Conservation (phyloP, 2,113 vertebrate species). For the Cyanoderma ruficeps region DNA sequence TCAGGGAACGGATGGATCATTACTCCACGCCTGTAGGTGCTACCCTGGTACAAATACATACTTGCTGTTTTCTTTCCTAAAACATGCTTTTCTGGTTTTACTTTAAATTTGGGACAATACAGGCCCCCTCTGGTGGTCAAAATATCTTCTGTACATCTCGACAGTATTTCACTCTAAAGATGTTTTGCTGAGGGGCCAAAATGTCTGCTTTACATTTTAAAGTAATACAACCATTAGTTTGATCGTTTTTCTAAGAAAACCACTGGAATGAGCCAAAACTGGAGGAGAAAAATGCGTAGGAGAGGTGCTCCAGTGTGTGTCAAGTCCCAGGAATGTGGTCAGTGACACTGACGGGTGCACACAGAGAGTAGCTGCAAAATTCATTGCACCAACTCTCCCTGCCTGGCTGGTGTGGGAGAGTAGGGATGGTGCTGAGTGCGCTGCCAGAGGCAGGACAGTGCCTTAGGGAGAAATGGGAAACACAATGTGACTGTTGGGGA, state of each 20-base stretch:
- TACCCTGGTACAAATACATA: not conserved
- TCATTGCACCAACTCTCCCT: not conserved
- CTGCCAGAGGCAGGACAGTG: not conserved
- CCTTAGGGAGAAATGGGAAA: not conserved
- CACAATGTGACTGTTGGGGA: not conserved
- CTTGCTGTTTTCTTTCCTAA: not conserved
- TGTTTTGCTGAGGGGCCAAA: not conserved
- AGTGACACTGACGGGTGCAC: not conserved
- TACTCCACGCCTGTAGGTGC: not conserved
- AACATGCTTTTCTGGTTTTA: not conserved
- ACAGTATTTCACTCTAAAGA: not conserved
- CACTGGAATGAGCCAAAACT: not conserved
- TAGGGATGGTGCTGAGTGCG: fast-evolving
- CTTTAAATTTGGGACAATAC: not conserved
- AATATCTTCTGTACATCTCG: not conserved
- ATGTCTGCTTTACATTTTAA: not conserved
- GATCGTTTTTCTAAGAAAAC: slow-evolving; percentile 42
- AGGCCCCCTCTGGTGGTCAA: slow-evolving; percentile 45
- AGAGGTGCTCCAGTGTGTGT: slow-evolving; percentile 13
- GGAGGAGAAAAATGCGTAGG: not conserved
- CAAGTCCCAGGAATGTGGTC: slow-evolving; percentile 11
- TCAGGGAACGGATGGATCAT: not conserved
- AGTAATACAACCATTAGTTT: not conserved
- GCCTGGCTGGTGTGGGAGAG: fast-evolving
- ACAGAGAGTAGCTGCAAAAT: not conserved